phyloP scores from a whole-genome alignment of 2,113 vertebrate genomes.

The Podiceps cristatus region DNA sequence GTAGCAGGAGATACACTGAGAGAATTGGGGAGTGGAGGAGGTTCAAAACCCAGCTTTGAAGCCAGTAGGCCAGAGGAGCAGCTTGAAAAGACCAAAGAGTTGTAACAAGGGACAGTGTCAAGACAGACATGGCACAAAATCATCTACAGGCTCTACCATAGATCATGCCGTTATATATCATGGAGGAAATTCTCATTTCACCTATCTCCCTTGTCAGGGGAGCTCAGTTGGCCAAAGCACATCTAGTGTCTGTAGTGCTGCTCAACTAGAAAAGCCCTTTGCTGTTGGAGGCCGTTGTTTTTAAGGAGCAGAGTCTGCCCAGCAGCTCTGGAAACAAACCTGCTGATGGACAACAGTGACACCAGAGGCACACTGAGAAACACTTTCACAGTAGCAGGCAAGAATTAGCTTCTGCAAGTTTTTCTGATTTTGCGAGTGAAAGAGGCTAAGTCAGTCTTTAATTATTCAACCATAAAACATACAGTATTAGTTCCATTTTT shows the following conservation, averaged over 20 bases:
- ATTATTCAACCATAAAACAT: constrained; percentile 8
- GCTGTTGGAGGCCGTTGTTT: background rate
- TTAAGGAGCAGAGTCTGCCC: background rate
- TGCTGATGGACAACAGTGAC: background rate
- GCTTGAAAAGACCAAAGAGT: background rate
- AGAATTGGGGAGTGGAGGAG: background rate
- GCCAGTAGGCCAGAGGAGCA: background rate
- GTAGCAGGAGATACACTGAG: background rate
- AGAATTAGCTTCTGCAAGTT: background rate
- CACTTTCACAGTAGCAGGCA: background rate
- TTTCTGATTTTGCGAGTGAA: background rate
- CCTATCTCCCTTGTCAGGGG: background rate
- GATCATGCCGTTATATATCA: accelerated
- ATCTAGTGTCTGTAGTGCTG: accelerated
- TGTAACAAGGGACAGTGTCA: background rate
- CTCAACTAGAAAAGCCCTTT: background rate
- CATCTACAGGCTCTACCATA: background rate
- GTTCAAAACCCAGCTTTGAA: background rate
- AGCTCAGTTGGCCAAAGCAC: background rate
- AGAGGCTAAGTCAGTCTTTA: background rate
- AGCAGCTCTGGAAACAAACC: background rate
- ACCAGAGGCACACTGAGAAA: background rate
- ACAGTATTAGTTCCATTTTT: background rate
- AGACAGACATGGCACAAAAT: background rate
- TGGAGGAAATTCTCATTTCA: background rate